phyloP scores from a whole-genome alignment of 23 tunicate species.

The Corella eumyota region DNA sequence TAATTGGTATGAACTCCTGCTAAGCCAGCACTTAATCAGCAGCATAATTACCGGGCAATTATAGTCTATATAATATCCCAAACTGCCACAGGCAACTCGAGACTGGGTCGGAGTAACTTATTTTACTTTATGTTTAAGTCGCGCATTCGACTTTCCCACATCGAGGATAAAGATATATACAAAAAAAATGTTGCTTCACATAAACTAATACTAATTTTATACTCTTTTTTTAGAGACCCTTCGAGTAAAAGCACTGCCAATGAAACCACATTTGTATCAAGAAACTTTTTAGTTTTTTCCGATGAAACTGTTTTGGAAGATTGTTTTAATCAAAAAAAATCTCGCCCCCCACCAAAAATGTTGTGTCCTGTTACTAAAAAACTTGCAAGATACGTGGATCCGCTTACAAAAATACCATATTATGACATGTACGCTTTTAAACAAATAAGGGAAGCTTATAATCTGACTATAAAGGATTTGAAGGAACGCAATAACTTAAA shows the following conservation, averaged over 20 bases:
- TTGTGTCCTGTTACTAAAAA: conserved; percentile 74
- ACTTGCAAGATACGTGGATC: conserved; percentile 55
- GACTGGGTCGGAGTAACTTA: no score
- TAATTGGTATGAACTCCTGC: no score
- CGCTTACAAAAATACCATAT: conserved; percentile 82
- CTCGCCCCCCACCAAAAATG: conserved; percentile 10
- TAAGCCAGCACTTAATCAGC: no score
- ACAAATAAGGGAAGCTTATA: conserved; percentile 54
- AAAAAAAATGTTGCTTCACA: no score
- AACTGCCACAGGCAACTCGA: no score
- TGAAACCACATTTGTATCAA: conserved; percentile 4
- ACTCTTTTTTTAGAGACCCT: conserved; percentile 5
- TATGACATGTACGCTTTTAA: conserved; percentile 75
- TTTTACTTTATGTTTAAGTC: no score
- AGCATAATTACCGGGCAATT: no score
- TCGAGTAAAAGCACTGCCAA: no score
- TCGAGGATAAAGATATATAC: no score
- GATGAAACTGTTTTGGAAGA: conserved; percentile 28
- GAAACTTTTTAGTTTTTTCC: conserved; percentile 51
- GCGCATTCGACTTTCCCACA: no score
- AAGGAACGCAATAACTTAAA: background rate
- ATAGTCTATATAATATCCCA: no score
- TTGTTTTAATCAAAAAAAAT: conserved; percentile 31
- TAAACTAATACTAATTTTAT: no score
- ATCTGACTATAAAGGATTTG: conserved; percentile 15